Base-by-base conservation (phyloP, 2,888 invertebrate species). In the Agrochola macilenta region DNA sequence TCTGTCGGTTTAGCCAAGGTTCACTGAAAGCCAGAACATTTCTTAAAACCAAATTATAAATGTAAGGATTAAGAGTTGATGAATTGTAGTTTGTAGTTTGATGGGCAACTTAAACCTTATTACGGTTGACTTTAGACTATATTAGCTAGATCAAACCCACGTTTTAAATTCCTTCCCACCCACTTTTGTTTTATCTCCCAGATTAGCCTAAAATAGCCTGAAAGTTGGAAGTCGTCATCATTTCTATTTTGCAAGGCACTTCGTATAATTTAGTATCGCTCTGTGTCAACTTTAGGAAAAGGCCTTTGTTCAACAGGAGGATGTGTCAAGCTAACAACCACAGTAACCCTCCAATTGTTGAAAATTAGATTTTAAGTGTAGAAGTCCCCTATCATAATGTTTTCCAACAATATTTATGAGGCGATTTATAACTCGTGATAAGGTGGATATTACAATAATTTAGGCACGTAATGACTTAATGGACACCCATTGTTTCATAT, bases 381-480 rank as follows among this genome's bases (percentile, higher is more conserved):
- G 60, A 83, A 69, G 68, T 72, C 57, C 60, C 71, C 72, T 75
- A 75, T 73, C 49, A 35, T 74, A 72, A 83, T 69, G 63, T 58
- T 69, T 77, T 73, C 65, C 68, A 66, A 57, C 64, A 54, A 79
- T 73, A 78, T 79, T 87, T 74, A 85, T 69, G 77, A 26, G 74
- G 70, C 81, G 80, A 84, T 87, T 81, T 81, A 78, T 82, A 74
- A 81, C 70, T 68, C 20, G 20, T 69, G 78, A 85, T 83, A 87
- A 87, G 80, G 63, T 57, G 23, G 60, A 54, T 69, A 74, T 78
- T 84, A 81, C 65, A 61, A 79, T 84, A 78, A 85, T 85, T 81
- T 77, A 71, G 74, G 63, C 61, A 68, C 68, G 35, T 83, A 83
- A 84, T 84, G 73, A 83, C 84, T 82, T 86, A 86, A 88, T 84